Evolutionary conservation across 2,797 vertebrate genomes (phyloP).

Genomic region (Alcedo atthis): DNA sequence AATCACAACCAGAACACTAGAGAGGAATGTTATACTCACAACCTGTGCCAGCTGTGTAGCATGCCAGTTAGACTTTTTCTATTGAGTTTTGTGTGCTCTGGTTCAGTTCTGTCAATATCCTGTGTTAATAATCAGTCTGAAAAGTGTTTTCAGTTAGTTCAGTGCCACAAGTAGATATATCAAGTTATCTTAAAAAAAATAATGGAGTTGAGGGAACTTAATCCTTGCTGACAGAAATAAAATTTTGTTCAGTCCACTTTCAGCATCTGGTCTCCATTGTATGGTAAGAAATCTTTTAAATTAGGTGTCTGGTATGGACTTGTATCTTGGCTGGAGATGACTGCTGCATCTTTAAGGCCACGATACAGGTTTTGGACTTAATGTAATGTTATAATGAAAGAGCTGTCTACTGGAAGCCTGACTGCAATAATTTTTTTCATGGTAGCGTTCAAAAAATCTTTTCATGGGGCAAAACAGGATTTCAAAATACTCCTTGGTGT

Average conservation of each 20-base stretch:
- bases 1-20: neutral
- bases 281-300: neutral
- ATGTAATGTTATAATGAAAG: neutral
- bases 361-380: neutral
- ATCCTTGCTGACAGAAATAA: neutral
- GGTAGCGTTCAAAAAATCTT: neutral
- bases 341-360: neutral
- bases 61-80: neutral
- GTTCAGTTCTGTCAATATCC: neutral
- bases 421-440: neutral
- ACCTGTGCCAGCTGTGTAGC: neutral
- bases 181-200: neutral
- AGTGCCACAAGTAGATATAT: neutral
- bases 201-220: neutral
- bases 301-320: neutral
- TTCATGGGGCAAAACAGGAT: neutral
- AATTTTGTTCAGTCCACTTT: neutral
- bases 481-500: neutral
- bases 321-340: neutral
- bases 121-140: neutral
- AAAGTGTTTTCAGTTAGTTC: conserved; percentile 1
- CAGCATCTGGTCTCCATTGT: neutral
- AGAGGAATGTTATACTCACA: neutral
- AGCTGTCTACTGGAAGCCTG: neutral
- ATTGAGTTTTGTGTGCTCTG: neutral